phyloP scores from a whole-genome alignment of 1,140 invertebrate species.

The Conopomorpha cramerella region DNA sequence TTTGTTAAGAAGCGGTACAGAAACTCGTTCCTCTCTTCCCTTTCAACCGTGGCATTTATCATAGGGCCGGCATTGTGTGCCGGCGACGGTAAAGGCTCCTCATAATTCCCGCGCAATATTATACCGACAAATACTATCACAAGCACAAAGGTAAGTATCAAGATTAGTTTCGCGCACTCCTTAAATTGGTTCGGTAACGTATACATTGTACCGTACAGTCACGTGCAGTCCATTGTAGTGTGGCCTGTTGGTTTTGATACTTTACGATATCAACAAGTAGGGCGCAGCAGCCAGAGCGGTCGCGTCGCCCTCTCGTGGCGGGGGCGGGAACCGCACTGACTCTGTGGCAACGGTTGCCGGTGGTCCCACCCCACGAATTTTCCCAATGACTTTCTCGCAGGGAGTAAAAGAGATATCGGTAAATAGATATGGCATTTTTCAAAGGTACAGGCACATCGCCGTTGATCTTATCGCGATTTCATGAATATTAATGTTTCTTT shows the following conservation, averaged over 20 bases:
- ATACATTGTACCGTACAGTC: slow-evolving; percentile 53
- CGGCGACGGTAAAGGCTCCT: too few species aligned
- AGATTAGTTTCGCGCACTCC: slow-evolving; percentile 33
- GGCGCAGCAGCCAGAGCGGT: slow-evolving; percentile 8
- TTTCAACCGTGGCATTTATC: slow-evolving; percentile 35
- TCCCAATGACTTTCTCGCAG: too few species aligned
- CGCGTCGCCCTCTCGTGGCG: slow-evolving; percentile 46
- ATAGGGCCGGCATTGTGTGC: slow-evolving; percentile 27
- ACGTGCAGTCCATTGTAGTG: slow-evolving; percentile 15
- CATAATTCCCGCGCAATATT: slow-evolving; percentile 20
- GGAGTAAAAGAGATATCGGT: too few species aligned
- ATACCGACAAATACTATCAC: slow-evolving; percentile 24
- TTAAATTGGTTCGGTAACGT: slow-evolving; percentile 35
- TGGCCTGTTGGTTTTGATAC: slow-evolving; percentile 16
- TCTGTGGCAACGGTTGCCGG: too few species aligned
- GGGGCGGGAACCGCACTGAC: slow-evolving; percentile 43
- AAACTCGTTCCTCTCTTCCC: slow-evolving; percentile 47
- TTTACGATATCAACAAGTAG: slow-evolving; percentile 15
- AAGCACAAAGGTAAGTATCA: slow-evolving; percentile 30
- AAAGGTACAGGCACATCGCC: too few species aligned
- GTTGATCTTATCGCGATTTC: too few species aligned
- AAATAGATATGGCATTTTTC: too few species aligned
- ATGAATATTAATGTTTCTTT: too few species aligned
- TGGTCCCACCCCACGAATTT: too few species aligned
- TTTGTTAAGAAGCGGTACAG: slow-evolving; percentile 54